Evolutionary conservation across 2,888 invertebrate genomes (phyloP), one percentile per base, ranked within the genome.

Genomic region (Lysandra coridon): DNA sequence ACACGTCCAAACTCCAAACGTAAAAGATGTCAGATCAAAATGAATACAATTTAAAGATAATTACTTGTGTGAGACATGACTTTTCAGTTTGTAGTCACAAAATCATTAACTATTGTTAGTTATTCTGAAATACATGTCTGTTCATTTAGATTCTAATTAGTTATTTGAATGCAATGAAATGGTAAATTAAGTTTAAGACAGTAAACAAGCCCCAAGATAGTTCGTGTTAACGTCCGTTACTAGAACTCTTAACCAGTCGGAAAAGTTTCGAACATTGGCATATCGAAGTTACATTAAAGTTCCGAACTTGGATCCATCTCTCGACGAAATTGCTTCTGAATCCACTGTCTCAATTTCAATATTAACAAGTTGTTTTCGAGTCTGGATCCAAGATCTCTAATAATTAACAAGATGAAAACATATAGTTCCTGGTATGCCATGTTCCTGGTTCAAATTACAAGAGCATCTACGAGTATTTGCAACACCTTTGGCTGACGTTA

Each of bases 201-300:
- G 76, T 76, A 33, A 49, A 76, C 33, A 76, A 33, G 12, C 5
- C 5, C 57, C 75, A 23, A 14, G 53, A 30, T 76, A 57, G 53
- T 76, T 57, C 76, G 73, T 62, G 74, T 75, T 75, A 79, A 74
- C 75, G 62, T 74, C 62, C 74, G 60, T 40, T 75, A 75, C 60
- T 75, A 44, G 74, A 79, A 79, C 79, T 79, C 60, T 62, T 76
- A 60, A 62, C 49, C 82, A 80, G 84, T 84, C 83, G 84, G 83
- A 80, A 81, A 85, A 84, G 83, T 84, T 85, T 82, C 80, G 81
- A 82, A 83, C 78, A 81, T 83, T 84, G 85, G 83, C 84, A 84
- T 85, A 83, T 84, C 82, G 79, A 82, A 83, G 83, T 84, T 83
- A 81, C 78, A 81, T 69, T 77, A 78, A 80, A 80, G 82, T 83